These are phyloP conservation scores for Hippopotamyrus pictus DNA, from an alignment of 2,797 vertebrate species.

Conservation along the genomic window DNA sequence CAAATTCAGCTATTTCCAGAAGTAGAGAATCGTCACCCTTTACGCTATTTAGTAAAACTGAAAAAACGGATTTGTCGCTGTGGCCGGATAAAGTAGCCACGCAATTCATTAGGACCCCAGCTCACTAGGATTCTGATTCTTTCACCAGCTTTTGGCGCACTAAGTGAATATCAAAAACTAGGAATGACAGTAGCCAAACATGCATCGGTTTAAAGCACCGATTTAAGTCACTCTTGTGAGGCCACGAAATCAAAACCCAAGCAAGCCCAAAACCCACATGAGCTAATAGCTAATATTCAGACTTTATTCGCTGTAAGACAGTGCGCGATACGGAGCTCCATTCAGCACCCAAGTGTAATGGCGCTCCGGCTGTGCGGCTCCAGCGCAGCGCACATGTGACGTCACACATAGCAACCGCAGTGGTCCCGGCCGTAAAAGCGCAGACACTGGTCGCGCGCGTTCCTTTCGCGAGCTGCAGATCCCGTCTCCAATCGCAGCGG, in stretches of 20 bases:
- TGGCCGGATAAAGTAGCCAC: background rate
- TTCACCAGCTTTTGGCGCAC: background rate
- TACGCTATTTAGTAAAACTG: background rate
- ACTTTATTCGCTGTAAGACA: background rate
- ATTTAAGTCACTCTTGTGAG: background rate
- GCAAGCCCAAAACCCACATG: background rate
- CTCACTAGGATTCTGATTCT: background rate
- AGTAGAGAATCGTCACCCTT: background rate
- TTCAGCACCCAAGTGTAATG: background rate
- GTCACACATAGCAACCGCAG: background rate
- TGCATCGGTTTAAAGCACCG: background rate
- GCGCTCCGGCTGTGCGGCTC: background rate
- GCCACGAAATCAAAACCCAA: background rate
- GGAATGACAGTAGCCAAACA: background rate
- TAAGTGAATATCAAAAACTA: background rate
- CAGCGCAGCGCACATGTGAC: background rate
- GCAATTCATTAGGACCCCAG: background rate
- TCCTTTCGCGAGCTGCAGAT: constrained; percentile 40
- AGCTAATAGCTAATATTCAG: background rate
- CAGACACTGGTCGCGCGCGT: constrained; percentile 29
- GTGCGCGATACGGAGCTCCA: background rate
- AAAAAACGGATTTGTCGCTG: background rate
- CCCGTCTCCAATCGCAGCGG: constrained; percentile 28
- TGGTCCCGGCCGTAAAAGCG: background rate
- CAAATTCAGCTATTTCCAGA: background rate